Evolutionary conservation across 2,888 invertebrate genomes (phyloP).

Genomic region (Osedax fenrisi): DNA sequence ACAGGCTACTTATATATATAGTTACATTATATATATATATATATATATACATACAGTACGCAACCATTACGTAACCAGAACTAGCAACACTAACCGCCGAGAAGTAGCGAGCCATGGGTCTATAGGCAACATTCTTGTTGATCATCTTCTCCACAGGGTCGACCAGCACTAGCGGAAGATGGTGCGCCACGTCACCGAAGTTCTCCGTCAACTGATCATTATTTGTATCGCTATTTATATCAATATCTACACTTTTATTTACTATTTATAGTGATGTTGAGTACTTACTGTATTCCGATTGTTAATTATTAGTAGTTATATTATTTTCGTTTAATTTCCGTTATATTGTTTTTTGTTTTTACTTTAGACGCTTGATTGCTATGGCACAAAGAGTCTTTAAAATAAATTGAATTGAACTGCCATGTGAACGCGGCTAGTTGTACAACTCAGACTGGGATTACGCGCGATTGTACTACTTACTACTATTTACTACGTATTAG

Average conservation of each 20-base stretch:
- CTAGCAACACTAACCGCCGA: conserved; percentile 69
- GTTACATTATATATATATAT: too few relatives aligned
- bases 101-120: conserved; percentile 80
- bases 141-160: conserved; percentile 72
- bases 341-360: too few relatives aligned
- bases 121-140: conserved; percentile 67
- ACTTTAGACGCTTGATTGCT: too few relatives aligned
- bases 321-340: too few relatives aligned
- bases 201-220: conserved; percentile 73
- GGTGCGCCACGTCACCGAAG: conserved; percentile 65
- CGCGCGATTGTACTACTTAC: too few relatives aligned
- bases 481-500: too few relatives aligned
- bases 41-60: too few relatives aligned
- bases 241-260: too few relatives aligned
- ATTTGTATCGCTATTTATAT: too few relatives aligned
- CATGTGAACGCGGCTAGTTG: not conserved
- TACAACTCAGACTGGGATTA: conserved; percentile 7
- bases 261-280: conserved; percentile 5
- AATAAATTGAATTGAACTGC: not conserved
- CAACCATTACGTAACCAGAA: too few relatives aligned
- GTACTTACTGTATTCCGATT: not conserved
- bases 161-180: conserved; percentile 70
- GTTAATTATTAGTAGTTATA: not conserved
- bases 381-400: too few relatives aligned
- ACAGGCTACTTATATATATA: too few relatives aligned